A percentile compares a stretch with the other conserved stretches of the same genome.
Conservation (phyloP, 2,113 vertebrate species). For the Potamarius usumacintae region DNA sequence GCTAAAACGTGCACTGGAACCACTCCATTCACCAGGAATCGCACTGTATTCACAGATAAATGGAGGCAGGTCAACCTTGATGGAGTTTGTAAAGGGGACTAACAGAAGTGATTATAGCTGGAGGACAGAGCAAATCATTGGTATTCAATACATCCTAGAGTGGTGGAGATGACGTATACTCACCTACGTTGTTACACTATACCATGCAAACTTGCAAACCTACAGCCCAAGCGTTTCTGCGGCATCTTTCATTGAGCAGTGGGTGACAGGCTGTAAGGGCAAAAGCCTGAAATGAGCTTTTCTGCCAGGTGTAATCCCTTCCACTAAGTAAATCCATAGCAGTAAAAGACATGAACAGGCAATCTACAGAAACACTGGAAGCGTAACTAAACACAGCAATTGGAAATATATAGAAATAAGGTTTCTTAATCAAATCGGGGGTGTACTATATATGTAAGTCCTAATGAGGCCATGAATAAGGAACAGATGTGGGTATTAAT, state of each 20-base stretch:
- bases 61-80: not conserved
- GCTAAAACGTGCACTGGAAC: not conserved
- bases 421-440: not conserved
- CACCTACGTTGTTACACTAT: not conserved
- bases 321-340: not conserved
- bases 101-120: not conserved
- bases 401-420: not conserved
- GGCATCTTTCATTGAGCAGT: not conserved
- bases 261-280: not conserved
- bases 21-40: not conserved
- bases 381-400: not conserved
- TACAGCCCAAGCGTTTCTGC: not conserved
- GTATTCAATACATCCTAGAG: not conserved
- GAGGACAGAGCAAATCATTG: not conserved
- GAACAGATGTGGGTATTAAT: conserved; percentile 13
- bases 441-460: not conserved
- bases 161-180: not conserved
- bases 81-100: not conserved
- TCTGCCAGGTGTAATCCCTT: not conserved
- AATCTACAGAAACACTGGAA: not conserved
- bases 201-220: not conserved
- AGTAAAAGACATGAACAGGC: not conserved
- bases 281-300: not conserved
- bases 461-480: conserved; percentile 3
- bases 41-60: not conserved